Conservation (phyloP, 2,888 invertebrate genomes). For the Branchellion lobata region DNA sequence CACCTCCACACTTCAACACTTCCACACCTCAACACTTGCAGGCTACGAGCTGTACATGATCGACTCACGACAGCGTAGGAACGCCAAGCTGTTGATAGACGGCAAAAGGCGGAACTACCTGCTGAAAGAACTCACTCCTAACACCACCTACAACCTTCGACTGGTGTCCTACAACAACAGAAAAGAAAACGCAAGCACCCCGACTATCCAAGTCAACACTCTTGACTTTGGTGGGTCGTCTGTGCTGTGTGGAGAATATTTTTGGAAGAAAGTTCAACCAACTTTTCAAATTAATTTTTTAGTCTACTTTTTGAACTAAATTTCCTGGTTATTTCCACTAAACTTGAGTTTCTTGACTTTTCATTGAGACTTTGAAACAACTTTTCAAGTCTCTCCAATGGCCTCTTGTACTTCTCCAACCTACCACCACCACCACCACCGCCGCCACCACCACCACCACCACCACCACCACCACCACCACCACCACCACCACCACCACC, state of each 20-base stretch:
- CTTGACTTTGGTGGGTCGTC: slow-evolving; percentile 82
- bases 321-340: no score
- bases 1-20: no score
- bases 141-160: slow-evolving; percentile 95
- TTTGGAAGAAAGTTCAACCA: neutral
- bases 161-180: slow-evolving; percentile 84
- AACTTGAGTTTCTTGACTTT: no score
- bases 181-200: slow-evolving; percentile 85
- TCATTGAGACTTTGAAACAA: no score
- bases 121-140: slow-evolving; percentile 85
- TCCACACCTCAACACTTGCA: no score
- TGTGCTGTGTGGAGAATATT: neutral
- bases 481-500: no score
- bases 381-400: no score
- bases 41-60: slow-evolving; percentile 97
- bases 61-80: slow-evolving; percentile 58
- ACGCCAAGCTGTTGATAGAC: slow-evolving; percentile 56
- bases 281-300: neutral
- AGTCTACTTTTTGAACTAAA: no score
- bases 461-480: no score
- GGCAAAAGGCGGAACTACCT: slow-evolving; percentile 68
- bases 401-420: no score
- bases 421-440: no score
- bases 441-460: no score
- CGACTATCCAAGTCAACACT: slow-evolving; percentile 87